Base-by-base conservation (phyloP, 2,888 invertebrate species). In the Drosophila formosana region DNA sequence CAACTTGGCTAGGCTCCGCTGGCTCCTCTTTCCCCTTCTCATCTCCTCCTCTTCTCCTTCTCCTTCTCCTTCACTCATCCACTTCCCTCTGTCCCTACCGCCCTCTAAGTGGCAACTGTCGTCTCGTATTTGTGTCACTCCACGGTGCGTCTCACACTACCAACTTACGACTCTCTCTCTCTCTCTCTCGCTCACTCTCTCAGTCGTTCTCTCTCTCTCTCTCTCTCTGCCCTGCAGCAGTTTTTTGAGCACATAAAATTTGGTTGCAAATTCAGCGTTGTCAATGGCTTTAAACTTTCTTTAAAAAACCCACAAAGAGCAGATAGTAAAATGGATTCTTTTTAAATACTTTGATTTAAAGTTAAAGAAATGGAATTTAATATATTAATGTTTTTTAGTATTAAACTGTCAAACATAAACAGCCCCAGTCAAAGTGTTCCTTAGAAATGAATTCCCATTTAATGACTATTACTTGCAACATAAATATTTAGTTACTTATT, bases 21-120 rank as follows among this genome's bases (percentile, higher is more conserved):
- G n/a, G 51, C 55, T 37, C 37, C 7, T 39, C 30, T 7, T n/a
- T n/a, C n/a, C n/a, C 23, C 45, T 45, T 41, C 6, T 2, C 0
- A 6, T 46, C 57, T 65, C 66, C 18, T 7, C 32, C 32, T 13
- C 32, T 63, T 39, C 34, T 28, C 45, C 60, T 41, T n/a, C n/a
- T n/a, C n/a, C 39, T 32, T 32, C 57, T 62, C n/a, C n/a, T n/a
- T n/a, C n/a, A n/a, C n/a, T n/a, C n/a, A n/a, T n/a, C n/a, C 62
- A 25, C 34, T n/a, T 41, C 25, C 13, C 50, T 8, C 28, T 28
- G 34, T 39, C 49, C 25, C 13, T 47, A 25, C 28, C 25, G 23
- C 47, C 49, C 52, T 57, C 56, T 88, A 85, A 85, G 82, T 86
- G 83, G 82, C 88, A 86, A 73, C 86, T 88, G 88, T 86, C 85